These are phyloP conservation scores for Zaprionus nigranus DNA, from an alignment of 1,140 invertebrate genomes.

Conservation along the genomic window DNA sequence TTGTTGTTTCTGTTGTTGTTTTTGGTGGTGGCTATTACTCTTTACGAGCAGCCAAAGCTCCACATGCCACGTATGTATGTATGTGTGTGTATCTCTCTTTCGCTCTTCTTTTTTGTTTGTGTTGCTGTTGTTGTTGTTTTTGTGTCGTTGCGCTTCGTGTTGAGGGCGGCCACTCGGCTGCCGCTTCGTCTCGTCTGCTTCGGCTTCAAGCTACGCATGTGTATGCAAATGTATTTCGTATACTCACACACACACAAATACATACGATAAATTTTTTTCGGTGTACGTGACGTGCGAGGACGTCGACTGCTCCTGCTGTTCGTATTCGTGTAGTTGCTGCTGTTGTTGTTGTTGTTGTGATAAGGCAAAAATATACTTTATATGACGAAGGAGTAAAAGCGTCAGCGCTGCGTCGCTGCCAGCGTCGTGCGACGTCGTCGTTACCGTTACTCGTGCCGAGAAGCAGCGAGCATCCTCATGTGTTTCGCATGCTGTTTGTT, in stretches of 20 bases:
- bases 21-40: slow-evolving; percentile 75
- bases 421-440: slow-evolving; percentile 16
- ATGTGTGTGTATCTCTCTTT: slow-evolving; percentile 46
- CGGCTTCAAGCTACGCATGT: slow-evolving; percentile 68
- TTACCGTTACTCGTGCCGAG: slow-evolving; percentile 28
- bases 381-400: slow-evolving; percentile 79
- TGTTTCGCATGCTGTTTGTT: slow-evolving; percentile 70
- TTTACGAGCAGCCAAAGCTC: slow-evolving; percentile 69
- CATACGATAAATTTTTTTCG: slow-evolving; percentile 67
- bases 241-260: slow-evolving; percentile 40
- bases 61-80: slow-evolving; percentile 66
- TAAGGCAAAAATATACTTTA: slow-evolving; percentile 76
- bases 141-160: slow-evolving; percentile 46
- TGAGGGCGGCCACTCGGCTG: slow-evolving; percentile 34
- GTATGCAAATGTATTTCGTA: slow-evolving; percentile 79
- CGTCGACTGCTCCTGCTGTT: slow-evolving; percentile 35
- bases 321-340: slow-evolving; percentile 42
- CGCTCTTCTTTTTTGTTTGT: slow-evolving; percentile 59
- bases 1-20: slow-evolving; percentile 46
- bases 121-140: slow-evolving; percentile 6
- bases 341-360: slow-evolving; percentile 60
- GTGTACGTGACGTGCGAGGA: slow-evolving; percentile 81
- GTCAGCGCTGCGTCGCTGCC: slow-evolving; percentile 37
- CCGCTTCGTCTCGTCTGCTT: slow-evolving; percentile 23
- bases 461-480: slow-evolving; percentile 71